Conservation (phyloP, 2,797 vertebrate genomes). For the Onychomys arenicola region DNA sequence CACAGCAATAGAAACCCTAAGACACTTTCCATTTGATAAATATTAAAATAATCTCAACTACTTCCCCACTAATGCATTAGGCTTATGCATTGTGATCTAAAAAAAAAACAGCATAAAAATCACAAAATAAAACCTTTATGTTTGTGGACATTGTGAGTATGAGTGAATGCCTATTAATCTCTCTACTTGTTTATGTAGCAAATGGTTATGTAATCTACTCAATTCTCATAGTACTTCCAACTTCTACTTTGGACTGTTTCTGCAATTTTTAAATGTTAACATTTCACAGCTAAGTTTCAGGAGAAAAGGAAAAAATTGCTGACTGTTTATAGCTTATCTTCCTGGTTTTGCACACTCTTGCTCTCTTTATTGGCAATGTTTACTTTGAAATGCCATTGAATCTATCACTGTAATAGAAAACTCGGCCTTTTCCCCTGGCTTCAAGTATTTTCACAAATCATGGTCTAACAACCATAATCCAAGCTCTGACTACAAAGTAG, state of each 20-base stretch:
- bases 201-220: background rate
- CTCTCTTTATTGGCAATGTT: conserved; percentile 37
- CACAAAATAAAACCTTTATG: background rate
- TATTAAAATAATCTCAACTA: background rate
- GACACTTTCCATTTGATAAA: background rate
- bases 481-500: conserved; percentile 2
- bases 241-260: background rate
- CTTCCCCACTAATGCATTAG: background rate
- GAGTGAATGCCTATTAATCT: background rate
- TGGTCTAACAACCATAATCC: conserved; percentile 36
- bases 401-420: conserved; percentile 54
- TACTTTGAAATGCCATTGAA: conserved; percentile 59
- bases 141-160: background rate
- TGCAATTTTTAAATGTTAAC: conserved; percentile 3
- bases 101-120: background rate
- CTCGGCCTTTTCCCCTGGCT: background rate
- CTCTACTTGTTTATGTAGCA: background rate
- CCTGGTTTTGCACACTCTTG: background rate
- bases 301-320: conserved; percentile 44
- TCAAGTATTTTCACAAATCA: conserved; percentile 69
- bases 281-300: background rate
- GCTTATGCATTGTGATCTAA: background rate
- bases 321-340: conserved; percentile 29
- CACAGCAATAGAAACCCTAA: background rate
- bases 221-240: background rate